Conservation (phyloP, 2,113 vertebrate genomes). For the Mesocricetus auratus region DNA sequence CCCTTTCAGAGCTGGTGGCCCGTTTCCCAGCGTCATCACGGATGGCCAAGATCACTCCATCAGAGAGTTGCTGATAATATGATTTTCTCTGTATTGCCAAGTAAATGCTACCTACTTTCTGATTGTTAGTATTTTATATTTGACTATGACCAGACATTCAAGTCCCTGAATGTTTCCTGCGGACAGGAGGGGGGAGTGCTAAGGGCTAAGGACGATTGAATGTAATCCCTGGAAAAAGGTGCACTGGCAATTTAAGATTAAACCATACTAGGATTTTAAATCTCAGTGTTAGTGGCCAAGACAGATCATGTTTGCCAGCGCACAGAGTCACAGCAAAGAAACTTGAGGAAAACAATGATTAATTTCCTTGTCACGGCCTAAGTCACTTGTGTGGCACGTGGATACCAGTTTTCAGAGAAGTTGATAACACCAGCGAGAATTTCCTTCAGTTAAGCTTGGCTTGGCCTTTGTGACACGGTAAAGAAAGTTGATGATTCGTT, state of each 20-base stretch:
- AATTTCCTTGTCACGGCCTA: constrained; percentile 42
- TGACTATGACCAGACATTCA: constrained; percentile 78
- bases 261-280: constrained; percentile 49
- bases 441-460: constrained; percentile 43
- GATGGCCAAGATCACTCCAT: constrained; percentile 69
- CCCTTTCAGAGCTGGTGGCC: constrained; percentile 64
- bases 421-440: not conserved
- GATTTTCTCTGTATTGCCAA: constrained; percentile 81
- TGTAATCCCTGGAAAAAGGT: constrained; percentile 69
- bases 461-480: not conserved
- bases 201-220: constrained; percentile 77
- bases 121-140: constrained; percentile 65
- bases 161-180: constrained; percentile 80
- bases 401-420: not conserved
- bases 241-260: constrained; percentile 68
- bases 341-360: not conserved
- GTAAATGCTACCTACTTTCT: constrained; percentile 83
- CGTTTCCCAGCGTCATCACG: constrained; percentile 18
- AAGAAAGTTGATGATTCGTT: not conserved
- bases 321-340: constrained; percentile 19
- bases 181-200: no score
- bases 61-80: constrained; percentile 81
- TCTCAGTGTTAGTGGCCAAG: not conserved
- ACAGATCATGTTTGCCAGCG: not conserved
- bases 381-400: not conserved